Evolutionary conservation across 64 coral and sea anemone species (phyloP).

Genomic region (Orbicella faveolata): DNA sequence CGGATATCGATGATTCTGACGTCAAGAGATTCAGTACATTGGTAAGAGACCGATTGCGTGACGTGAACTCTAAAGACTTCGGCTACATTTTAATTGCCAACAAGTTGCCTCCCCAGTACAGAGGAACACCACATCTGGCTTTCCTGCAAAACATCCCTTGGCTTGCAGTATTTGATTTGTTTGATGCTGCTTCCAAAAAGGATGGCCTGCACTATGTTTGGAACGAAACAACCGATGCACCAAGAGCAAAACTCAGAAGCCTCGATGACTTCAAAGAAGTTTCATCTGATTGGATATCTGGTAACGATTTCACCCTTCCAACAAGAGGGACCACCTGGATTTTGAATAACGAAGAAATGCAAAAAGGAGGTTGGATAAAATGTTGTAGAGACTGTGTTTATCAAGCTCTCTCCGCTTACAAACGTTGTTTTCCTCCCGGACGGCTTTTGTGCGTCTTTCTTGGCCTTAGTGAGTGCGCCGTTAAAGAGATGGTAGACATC

Average conservation of each 20-base stretch:
- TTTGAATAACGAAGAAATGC: slow-evolving; percentile 42
- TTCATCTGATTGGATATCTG: slow-evolving; percentile 21
- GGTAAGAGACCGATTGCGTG: slow-evolving; percentile 30
- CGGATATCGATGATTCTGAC: slow-evolving; percentile 35
- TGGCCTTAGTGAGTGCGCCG: slow-evolving; percentile 16
- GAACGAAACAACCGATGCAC: slow-evolving; percentile 50
- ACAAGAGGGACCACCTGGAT: slow-evolving; percentile 58
- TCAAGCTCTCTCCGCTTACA: slow-evolving; percentile 49
- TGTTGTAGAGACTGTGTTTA: slow-evolving; percentile 35
- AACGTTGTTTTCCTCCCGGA: slow-evolving; percentile 7
- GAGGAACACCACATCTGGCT: slow-evolving; percentile 22
- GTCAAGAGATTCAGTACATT: slow-evolving; percentile 11
- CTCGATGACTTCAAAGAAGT: slow-evolving; percentile 44
- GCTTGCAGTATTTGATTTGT: slow-evolving; percentile 61
- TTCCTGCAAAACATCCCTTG: slow-evolving; percentile 68
- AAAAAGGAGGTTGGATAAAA: slow-evolving; percentile 56
- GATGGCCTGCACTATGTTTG: slow-evolving; percentile 48
- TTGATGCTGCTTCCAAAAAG: slow-evolving; percentile 43
- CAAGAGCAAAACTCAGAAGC: slow-evolving; percentile 30
- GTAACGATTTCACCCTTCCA: slow-evolving; percentile 11
- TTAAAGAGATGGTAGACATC: slow-evolving; percentile 49
- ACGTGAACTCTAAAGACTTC: slow-evolving; percentile 49
- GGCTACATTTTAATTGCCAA: slow-evolving; percentile 47
- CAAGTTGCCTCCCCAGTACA: slow-evolving; percentile 40
- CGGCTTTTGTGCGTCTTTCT: slow-evolving; percentile 46